Percentiles rank a stretch among this genome's conserved stretches.
Conservation (phyloP, 2,113 vertebrate genomes). For the Oryzias curvinotus region DNA sequence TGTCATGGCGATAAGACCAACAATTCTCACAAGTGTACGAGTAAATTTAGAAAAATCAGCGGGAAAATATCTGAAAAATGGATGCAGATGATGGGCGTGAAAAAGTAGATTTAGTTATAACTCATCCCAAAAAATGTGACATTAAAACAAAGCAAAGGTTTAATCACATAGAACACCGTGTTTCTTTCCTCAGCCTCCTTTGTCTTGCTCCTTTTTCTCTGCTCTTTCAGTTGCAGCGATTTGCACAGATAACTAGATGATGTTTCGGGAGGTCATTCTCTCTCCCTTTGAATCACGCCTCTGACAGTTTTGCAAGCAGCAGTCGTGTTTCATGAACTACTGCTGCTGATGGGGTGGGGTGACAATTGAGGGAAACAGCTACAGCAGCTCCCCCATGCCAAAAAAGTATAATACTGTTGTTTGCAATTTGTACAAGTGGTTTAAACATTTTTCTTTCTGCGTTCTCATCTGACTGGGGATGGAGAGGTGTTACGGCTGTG, state of each 20-base stretch:
- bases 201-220: conserved; percentile 3
- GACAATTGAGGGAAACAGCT: conserved; percentile 7
- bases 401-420: neutral
- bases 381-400: neutral
- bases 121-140: too few species aligned
- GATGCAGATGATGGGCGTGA: neutral
- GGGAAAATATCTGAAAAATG: neutral
- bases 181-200: neutral
- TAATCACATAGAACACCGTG: too few species aligned
- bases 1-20: conserved; percentile 51
- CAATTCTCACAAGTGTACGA: conserved; percentile 4
- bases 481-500: too few species aligned
- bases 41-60: conserved; percentile 7
- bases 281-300: conserved; percentile 14
- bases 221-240: conserved; percentile 6
- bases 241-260: conserved; percentile 1
- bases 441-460: neutral
- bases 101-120: too few species aligned
- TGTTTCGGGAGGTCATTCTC: conserved; percentile 24
- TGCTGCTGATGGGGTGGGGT: conserved; percentile 1
- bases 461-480: neutral
- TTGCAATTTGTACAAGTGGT: neutral
- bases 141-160: too few species aligned
- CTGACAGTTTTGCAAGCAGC: neutral
- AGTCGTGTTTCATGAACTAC: neutral